A percentile compares a stretch with the other conserved stretches of the same genome.
phyloP scores from a whole-genome alignment of 2,797 vertebrate species.

The Percopsis omiscomaycus region DNA sequence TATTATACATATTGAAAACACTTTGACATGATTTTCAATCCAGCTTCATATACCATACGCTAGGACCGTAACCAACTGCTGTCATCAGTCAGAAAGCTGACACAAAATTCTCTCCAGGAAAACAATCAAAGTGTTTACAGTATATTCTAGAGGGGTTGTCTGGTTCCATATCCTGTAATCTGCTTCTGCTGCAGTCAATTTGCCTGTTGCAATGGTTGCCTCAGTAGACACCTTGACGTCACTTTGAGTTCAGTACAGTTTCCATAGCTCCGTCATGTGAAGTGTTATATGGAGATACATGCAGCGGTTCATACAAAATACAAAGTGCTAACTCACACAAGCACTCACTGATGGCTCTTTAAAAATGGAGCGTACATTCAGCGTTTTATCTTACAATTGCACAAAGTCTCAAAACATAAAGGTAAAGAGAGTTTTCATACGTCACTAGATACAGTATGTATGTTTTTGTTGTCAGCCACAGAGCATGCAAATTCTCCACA shows the following conservation, averaged over 20 bases:
- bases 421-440: slow-evolving; percentile 16
- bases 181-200: too few species aligned
- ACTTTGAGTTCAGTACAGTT: not conserved
- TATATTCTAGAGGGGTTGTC: too few species aligned
- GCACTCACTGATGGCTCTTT: slow-evolving; percentile 15
- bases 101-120: not conserved
- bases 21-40: not conserved
- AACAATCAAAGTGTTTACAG: not conserved
- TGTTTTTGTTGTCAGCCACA: slow-evolving; percentile 13
- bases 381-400: slow-evolving; percentile 52
- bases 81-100: not conserved
- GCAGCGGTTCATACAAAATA: slow-evolving; percentile 28
- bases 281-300: slow-evolving; percentile 21
- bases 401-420: slow-evolving; percentile 38
- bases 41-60: not conserved
- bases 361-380: slow-evolving; percentile 53
- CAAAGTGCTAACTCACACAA: slow-evolving; percentile 51
- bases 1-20: not conserved
- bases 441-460: slow-evolving; percentile 18
- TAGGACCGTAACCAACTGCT: not conserved
- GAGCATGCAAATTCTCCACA: slow-evolving; percentile 46
- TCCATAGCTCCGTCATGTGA: not conserved
- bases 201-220: not conserved
- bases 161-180: too few species aligned
- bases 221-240: not conserved